Base-by-base conservation (phyloP, 1,140 invertebrate genomes). In the Drosophila nigromelanica region DNA sequence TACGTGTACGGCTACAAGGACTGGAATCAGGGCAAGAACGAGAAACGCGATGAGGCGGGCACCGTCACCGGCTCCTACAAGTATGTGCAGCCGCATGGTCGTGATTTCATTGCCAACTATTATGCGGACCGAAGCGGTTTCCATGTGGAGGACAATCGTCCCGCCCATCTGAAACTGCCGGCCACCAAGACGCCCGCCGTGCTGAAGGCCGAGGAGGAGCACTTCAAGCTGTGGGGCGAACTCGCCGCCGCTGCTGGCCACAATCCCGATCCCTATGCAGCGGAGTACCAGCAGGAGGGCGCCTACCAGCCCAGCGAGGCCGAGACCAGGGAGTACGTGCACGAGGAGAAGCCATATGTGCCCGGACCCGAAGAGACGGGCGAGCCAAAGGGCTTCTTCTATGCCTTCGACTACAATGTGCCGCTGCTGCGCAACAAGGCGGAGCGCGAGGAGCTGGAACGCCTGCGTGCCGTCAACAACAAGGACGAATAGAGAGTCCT, bases 301-400 rank as follows among this genome's bases (percentile, higher is more conserved):
- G 63, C 76, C 50, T 90, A 91, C 21, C 74, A 90, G 63, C 90
- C 90, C 35, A 54, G 61, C 18, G 86, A 83, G 54, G 68, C 80
- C 3, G 79, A 83, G 71, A 76, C 79, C 24, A 69, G 77, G 1
- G 66, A 77, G 59, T 90, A 91, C 45, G 86, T 91, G 24, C 89
- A 90, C 40, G 71, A 89, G 51, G 89, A 92, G 76, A 71, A 74
- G 3, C 67, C 78, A 24, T 90, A 90, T 60, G 87, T 91, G 8
- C 91, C 91, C 33, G 90, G 90, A 30, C 85, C 86, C 27, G 92
- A 92, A 75, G 92, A 93, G 77, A 85, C 80, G 69, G 94, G 94
- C n/a, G 94, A 94, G 30, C 94, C 94, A 39, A 93, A 93, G 85
- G 94, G 94, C 55, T 95, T 95, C 92, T 95, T 94, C 93, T 95